Conservation (phyloP, 2,113 vertebrate genomes). For the Turnix velox region DNA sequence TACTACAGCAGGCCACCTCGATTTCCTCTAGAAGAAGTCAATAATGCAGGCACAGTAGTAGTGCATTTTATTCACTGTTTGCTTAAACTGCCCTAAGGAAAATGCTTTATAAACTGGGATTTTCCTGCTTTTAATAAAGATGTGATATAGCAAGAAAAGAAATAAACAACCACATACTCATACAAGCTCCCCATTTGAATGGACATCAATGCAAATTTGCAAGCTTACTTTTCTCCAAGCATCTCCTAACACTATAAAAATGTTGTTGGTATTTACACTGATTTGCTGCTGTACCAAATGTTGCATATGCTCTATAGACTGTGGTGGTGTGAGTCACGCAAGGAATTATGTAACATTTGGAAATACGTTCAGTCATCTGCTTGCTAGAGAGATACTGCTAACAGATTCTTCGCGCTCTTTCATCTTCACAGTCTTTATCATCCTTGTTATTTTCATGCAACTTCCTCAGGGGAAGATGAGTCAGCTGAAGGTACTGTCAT, state of each 20-base stretch:
- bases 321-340: not conserved
- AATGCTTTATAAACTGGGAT: not conserved
- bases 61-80: not conserved
- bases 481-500: not conserved
- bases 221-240: not conserved
- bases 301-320: conserved; percentile 6
- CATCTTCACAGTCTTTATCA: conserved; percentile 31
- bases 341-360: conserved; percentile 33
- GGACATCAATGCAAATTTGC: not conserved
- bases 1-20: not conserved
- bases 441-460: conserved; percentile 15
- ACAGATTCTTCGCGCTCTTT: conserved; percentile 5
- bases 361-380: conserved; percentile 40
- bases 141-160: not conserved
- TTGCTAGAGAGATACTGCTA: conserved; percentile 13
- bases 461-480: conserved; percentile 38
- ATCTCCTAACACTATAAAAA: not conserved
- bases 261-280: conserved; percentile 12
- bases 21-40: not conserved
- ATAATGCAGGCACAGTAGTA: not conserved
- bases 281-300: not conserved
- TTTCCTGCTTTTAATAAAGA: not conserved
- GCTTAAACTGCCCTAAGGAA: not conserved
- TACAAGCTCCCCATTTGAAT: not conserved
- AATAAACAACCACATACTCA: not conserved